These are phyloP conservation scores for Tapirus terrestris DNA, from an alignment of 2,113 vertebrate genomes.

Conservation along the genomic window DNA sequence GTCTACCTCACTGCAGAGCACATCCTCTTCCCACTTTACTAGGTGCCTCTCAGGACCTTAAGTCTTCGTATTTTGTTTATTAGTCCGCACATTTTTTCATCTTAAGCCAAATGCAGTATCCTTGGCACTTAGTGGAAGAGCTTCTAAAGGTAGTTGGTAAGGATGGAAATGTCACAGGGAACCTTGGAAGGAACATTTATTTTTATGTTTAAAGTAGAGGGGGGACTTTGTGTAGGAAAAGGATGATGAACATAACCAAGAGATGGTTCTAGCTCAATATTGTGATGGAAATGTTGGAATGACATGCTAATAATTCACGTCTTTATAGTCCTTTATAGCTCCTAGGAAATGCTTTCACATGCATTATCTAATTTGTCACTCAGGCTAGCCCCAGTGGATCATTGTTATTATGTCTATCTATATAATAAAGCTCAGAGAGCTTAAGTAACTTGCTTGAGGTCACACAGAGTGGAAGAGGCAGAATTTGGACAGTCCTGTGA, in stretches of 20 bases:
- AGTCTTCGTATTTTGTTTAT: not conserved
- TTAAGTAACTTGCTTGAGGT: not conserved
- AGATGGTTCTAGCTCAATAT: not conserved
- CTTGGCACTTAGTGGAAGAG: not conserved
- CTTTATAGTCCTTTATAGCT: not conserved
- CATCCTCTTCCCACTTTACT: not conserved
- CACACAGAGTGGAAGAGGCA: not conserved
- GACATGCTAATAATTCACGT: not conserved
- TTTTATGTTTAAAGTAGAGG: constrained; percentile 16
- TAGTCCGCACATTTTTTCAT: not conserved
- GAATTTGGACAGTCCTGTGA: not conserved
- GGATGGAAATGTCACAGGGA: not conserved
- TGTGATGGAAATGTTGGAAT: not conserved
- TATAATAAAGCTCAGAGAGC: not conserved
- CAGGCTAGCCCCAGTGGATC: not conserved
- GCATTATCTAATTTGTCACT: not conserved
- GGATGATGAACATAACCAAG: not conserved
- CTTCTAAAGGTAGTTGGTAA: not conserved
- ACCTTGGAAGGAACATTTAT: not conserved
- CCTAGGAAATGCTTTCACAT: not conserved
- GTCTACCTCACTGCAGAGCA: not conserved
- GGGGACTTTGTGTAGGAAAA: not conserved
- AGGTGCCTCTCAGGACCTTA: not conserved
- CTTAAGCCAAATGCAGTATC: not conserved
- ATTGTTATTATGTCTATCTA: not conserved